Evolutionary conservation across 2,797 vertebrate genomes (phyloP).

Genomic region (Sternotherus odoratus): DNA sequence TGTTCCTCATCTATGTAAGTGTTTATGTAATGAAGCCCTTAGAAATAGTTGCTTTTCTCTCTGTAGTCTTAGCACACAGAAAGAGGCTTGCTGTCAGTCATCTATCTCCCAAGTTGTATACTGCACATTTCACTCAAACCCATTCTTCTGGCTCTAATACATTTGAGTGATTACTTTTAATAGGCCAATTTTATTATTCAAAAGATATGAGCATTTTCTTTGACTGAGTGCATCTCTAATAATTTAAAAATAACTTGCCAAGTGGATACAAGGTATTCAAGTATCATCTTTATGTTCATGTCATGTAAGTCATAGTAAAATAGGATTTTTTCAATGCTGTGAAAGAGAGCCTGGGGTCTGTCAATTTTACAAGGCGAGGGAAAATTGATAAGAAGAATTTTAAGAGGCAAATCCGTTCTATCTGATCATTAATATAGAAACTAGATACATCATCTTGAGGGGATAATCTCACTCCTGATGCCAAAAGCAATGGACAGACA

Average conservation of each 20-base stretch:
- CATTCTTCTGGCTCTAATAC: not conserved
- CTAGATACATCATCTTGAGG: no score
- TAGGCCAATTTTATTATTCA: not conserved
- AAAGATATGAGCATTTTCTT: not conserved
- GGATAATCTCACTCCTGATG: not conserved
- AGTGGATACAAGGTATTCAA: not conserved
- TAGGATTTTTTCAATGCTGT: not conserved
- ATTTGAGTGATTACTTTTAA: accelerated
- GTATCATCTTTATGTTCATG: not conserved
- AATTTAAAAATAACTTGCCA: not conserved
- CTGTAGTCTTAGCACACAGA: not conserved
- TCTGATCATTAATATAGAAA: not conserved
- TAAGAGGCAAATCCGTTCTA: not conserved
- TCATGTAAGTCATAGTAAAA: not conserved
- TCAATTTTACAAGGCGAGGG: not conserved
- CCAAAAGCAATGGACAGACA: not conserved
- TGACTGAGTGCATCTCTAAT: not conserved
- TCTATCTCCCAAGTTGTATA: not conserved
- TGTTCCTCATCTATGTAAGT: not conserved
- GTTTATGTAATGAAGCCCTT: not conserved
- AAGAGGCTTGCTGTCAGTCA: no score
- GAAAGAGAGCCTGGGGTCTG: not conserved
- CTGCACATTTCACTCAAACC: not conserved
- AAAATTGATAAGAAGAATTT: not conserved
- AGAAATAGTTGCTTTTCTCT: not conserved